Conservation (phyloP, 2,888 invertebrate species). For the Punctoribates punctum region DNA sequence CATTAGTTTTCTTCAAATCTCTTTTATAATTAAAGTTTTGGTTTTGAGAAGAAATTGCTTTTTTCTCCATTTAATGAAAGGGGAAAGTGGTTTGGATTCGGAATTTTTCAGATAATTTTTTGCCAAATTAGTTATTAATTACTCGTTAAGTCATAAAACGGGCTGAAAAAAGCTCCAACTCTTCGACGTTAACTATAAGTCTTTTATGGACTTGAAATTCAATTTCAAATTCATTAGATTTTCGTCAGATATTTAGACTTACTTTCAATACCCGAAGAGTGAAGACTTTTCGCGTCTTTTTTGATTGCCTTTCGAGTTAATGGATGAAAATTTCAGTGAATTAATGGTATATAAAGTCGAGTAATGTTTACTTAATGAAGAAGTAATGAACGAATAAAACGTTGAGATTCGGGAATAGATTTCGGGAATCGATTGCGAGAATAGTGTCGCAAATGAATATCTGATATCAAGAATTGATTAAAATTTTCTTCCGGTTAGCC, state of each 20-base stretch:
- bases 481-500: background rate
- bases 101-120: too few species aligned
- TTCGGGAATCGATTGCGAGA: background rate
- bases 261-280: background rate
- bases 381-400: conserved; percentile 3
- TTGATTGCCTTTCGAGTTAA: background rate
- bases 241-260: too few species aligned
- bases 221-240: background rate
- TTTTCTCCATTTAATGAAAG: too few species aligned
- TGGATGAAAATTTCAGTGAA: background rate
- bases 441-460: background rate
- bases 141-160: too few species aligned
- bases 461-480: background rate
- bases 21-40: background rate
- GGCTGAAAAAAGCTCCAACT: too few species aligned
- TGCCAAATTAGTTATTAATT: too few species aligned
- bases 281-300: background rate
- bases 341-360: conserved; percentile 4
- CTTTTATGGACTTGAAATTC: too few species aligned
- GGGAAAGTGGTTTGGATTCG: too few species aligned
- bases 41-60: background rate
- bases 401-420: background rate
- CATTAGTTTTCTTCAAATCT: background rate
- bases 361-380: conserved; percentile 8
- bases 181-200: too few species aligned